Base-by-base conservation (phyloP, 2,888 invertebrate genomes). In the Lepas anatifera region DNA sequence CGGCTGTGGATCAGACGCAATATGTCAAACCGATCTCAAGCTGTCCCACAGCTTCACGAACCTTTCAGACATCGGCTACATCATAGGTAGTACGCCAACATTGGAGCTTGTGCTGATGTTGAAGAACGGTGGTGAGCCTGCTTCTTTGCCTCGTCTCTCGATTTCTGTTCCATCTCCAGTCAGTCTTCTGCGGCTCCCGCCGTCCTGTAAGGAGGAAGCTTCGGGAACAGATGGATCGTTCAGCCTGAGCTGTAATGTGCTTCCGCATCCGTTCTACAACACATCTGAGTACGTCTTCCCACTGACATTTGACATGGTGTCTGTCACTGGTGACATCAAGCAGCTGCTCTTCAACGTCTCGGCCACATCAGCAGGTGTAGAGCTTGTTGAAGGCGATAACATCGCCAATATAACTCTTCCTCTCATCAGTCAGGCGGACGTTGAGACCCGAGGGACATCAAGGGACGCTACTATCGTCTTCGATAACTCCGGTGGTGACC, bases 1-100 rank as follows among this genome's bases (percentile, higher is more conserved):
- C 63, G 84, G 83, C 70, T 86, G 86, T 74, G 85, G 84, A 0
- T 79, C 81, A 22, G 84, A 85, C 71, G 77, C 83, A 50, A 79
- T 83, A 69, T 84, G 86, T 75, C 80, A 78, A 13, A 83, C 85
- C 1, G 80, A 82, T 77, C 76, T 86, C 7, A 76, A 76, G 48
- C 66, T 69, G 22, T 43, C 29, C n/a, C 46, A 71, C 50, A 64
- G 52, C 25, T 70, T 69, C 37, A 46, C 68, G 10, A 37, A 25
- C 41, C 18, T 70, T 48, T 67, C 39, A 29, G 70, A 63, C 52
- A 41, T 64, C 43, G 68, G 68, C 27, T 76, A 78, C 58, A 72
- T 78, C 2, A 76, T 80, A 58, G 81, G 81, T 0, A 74, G 77
- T 1, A 68, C 72, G 8, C 70, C 74, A 3, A 73, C 74, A 22